phyloP scores from a whole-genome alignment of 2,797 vertebrate species.

The Chromis chromis region DNA sequence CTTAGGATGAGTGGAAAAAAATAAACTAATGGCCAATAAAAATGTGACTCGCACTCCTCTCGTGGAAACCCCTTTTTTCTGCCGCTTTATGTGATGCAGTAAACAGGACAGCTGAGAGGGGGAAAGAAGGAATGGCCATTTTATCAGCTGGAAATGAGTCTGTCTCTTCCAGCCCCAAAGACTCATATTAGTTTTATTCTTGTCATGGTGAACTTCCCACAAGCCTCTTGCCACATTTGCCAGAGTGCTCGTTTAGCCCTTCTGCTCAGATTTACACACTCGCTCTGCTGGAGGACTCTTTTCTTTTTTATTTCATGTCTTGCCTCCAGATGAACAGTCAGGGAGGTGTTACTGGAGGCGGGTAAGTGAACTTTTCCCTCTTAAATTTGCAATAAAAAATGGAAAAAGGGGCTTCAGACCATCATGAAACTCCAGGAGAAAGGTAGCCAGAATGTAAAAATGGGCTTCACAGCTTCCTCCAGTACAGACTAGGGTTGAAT shows the following conservation, averaged over 20 bases:
- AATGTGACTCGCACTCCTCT: slow-evolving; percentile 47
- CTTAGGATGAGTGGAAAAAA: slow-evolving; percentile 43
- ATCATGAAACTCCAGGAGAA: not conserved
- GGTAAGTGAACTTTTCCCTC: not conserved
- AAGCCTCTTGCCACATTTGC: slow-evolving; percentile 26
- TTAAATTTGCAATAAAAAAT: slow-evolving; percentile 6
- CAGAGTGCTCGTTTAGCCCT: slow-evolving; percentile 5
- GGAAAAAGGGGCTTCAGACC: not conserved
- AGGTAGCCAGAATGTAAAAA: not conserved
- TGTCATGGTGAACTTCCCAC: slow-evolving; percentile 32
- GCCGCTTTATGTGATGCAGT: slow-evolving; percentile 57
- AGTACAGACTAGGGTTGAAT: too few relatives aligned
- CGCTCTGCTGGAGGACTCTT: not conserved
- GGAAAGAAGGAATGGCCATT: slow-evolving; percentile 41
- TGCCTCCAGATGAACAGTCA: slow-evolving; percentile 7
- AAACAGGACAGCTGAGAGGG: slow-evolving; percentile 52
- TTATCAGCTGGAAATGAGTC: slow-evolving; percentile 63
- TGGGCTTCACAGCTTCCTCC: not conserved
- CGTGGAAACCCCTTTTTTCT: slow-evolving; percentile 50
- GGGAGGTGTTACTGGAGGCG: not conserved
- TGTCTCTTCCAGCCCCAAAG: slow-evolving; percentile 46
- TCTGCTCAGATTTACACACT: slow-evolving; percentile 41
- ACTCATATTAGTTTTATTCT: slow-evolving; percentile 54
- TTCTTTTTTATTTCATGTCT: slow-evolving; percentile 25
- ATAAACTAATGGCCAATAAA: slow-evolving; percentile 55